These are phyloP conservation scores for Rhabdomys dilectus DNA, from an alignment of 2,113 vertebrate genomes.

Conservation along the genomic window DNA sequence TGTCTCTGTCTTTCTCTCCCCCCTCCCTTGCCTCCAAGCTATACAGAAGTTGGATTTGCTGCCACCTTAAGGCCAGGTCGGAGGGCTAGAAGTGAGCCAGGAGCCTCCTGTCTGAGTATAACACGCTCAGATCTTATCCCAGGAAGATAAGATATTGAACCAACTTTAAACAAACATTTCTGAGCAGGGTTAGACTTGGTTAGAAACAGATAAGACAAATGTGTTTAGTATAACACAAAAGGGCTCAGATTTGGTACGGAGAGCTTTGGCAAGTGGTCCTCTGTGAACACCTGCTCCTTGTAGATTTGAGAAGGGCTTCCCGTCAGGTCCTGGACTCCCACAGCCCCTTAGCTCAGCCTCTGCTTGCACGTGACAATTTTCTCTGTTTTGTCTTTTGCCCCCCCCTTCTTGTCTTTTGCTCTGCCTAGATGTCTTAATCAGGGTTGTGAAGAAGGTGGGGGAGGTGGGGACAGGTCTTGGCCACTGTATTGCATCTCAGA, in stretches of 20 bases:
- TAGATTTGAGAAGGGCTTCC: conserved; percentile 24
- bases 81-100: not conserved
- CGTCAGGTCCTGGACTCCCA: not conserved
- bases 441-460: not conserved
- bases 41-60: not conserved
- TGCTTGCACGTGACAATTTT: not conserved
- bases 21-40: not conserved
- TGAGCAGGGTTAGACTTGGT: not conserved
- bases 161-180: conserved; percentile 27
- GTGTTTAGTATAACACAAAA: conserved; percentile 41
- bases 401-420: not conserved
- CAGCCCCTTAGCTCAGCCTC: not conserved
- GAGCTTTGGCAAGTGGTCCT: not conserved
- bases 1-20: not conserved
- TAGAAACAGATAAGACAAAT: not conserved
- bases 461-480: not conserved
- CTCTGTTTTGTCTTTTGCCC: not conserved
- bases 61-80: not conserved
- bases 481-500: not conserved
- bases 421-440: not conserved
- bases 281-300: conserved; percentile 23
- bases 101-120: not conserved
- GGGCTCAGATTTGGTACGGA: conserved; percentile 28
- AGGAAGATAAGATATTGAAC: conserved; percentile 31
- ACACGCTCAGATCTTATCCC: conserved; percentile 25